Conservation (phyloP, 2,797 vertebrate genomes). For the Streptopelia turtur region DNA sequence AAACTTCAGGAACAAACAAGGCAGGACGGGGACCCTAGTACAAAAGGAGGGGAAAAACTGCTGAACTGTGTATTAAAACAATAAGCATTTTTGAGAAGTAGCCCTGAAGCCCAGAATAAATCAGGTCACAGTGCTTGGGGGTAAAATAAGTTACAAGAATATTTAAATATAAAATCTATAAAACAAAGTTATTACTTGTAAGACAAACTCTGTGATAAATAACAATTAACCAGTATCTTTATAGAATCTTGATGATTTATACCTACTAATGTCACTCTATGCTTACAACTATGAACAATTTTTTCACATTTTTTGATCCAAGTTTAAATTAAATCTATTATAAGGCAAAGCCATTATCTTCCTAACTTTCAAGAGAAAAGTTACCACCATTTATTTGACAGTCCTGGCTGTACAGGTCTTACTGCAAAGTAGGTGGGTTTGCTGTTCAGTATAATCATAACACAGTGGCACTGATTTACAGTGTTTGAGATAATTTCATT, state of each 20-base stretch:
- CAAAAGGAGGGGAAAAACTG: background rate
- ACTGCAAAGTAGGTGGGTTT: background rate
- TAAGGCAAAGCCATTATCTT: background rate
- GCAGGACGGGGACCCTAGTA: constrained; percentile 94
- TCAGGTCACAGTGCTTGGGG: background rate
- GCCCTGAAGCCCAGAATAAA: background rate
- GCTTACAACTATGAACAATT: background rate
- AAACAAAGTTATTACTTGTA: background rate
- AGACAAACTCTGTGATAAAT: background rate
- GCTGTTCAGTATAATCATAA: background rate
- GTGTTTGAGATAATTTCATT: background rate
- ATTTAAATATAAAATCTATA: background rate
- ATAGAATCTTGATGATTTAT: background rate
- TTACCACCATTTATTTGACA: background rate
- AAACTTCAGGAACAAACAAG: constrained; percentile 96
- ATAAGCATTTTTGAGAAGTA: background rate
- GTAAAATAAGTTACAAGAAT: background rate
- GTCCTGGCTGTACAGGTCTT: background rate
- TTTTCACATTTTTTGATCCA: background rate
- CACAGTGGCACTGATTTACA: background rate
- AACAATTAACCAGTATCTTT: background rate
- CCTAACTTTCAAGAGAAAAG: background rate
- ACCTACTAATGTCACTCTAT: background rate
- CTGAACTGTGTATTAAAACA: background rate
- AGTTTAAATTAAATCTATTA: background rate